Percentiles rank a stretch among this genome's conserved stretches.
phyloP scores from a whole-genome alignment of 2,113 vertebrate species.

The Proteles cristata region DNA sequence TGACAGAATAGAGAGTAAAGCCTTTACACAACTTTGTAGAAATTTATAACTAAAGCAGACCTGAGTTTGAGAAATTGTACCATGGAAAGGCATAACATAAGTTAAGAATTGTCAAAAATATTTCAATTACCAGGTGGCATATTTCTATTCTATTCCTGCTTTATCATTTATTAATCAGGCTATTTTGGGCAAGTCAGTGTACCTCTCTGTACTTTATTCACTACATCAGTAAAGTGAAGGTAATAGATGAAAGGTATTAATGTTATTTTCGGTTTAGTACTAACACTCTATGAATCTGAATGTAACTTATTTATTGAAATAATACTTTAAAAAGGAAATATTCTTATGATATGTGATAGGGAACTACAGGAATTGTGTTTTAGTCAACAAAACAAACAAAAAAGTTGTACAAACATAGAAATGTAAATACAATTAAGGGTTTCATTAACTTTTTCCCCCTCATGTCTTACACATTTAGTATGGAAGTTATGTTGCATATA shows the following conservation, averaged over 20 bases:
- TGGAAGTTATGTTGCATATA: background rate
- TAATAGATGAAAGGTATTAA: background rate
- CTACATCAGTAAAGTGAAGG: background rate
- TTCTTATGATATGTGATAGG: background rate
- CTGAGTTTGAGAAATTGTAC: background rate
- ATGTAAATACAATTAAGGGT: background rate
- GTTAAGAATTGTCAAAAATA: background rate
- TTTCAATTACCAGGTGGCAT: background rate
- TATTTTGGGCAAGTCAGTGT: background rate
- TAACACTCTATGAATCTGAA: conserved; percentile 8
- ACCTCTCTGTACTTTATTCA: background rate
- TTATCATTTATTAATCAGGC: background rate
- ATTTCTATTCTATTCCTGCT: background rate
- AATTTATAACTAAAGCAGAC: conserved; percentile 39
- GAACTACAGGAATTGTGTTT: background rate
- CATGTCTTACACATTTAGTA: background rate
- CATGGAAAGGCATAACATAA: background rate
- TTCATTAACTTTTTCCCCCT: background rate
- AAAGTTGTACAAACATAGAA: background rate
- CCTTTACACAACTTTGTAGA: background rate
- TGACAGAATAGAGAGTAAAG: background rate
- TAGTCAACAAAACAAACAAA: background rate
- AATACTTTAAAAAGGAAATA: conserved; percentile 16
- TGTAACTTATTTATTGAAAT: conserved; percentile 26
- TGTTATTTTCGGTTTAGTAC: background rate